Base-by-base conservation (phyloP, 2,888 invertebrate genomes). In the Eudasyphora cyanicolor region DNA sequence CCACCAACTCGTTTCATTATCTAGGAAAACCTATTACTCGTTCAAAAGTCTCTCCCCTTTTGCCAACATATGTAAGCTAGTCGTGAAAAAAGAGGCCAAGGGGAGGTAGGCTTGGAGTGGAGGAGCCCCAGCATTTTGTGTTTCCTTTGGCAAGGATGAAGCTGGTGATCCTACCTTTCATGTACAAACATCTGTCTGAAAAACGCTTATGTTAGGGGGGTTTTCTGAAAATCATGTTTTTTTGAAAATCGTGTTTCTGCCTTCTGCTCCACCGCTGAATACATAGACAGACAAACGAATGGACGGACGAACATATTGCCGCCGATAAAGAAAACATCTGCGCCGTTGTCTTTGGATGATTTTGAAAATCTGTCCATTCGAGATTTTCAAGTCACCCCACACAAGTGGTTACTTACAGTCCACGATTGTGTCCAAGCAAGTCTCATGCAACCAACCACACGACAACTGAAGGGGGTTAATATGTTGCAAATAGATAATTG, bases 21-120 rank as follows among this genome's bases (percentile, higher is more conserved):
- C 84, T 84, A 81, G 70, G 81, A 81, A 84, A 84, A 81, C 71
- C 81, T 84, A 81, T 78, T 84, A 64, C 70, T 1, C 19, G 24
- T n/a, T 17, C 51, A 67, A 35, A 24, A 38, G 17, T 17, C 38
- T 12, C 38, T 10, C 10, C 45, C 14, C 45, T n/a, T 45, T 45
- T 45, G n/a, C 45, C 45, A 38, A 2, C 38, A 3, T 8, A 6
- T 38, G 6, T 12, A n/a, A n/a, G 45, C 14, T 6, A 6, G 45
- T 5, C 14, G 45, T 3, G 45, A 45, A 8, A 38, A 38, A 38
- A 2, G 10, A 38, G 38, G 38, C 38, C 38, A 4, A 49, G 49
- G 49, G 49, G 49, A 38, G 38, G 38, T 7, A 19, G 10, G 10
- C n/a, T 19, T 79, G n/a, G n/a, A n/a, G n/a, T n/a, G n/a, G n/a